These are phyloP conservation scores for Scaptodrosophila latifasciaeformis DNA, from an alignment of 2,888 invertebrate species.

Conservation along the genomic window DNA sequence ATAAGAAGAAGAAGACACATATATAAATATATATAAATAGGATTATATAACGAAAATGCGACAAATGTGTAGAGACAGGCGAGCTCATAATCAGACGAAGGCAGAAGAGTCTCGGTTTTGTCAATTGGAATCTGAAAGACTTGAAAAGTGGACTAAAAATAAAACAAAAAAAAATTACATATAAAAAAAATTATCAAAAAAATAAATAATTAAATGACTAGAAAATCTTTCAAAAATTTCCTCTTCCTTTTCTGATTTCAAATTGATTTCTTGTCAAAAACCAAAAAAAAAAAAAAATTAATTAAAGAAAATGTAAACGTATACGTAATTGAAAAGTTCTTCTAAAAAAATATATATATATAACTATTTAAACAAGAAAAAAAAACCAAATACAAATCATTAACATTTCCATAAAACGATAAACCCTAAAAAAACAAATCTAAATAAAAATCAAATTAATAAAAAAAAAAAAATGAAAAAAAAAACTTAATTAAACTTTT, in stretches of 20 bases:
- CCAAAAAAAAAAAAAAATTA: neutral
- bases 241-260: no score
- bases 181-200: neutral
- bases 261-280: neutral
- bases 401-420: no score
- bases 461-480: neutral
- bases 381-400: no score
- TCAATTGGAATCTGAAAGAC: slow-evolving; percentile 14
- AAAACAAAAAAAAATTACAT: neutral
- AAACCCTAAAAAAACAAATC: no score
- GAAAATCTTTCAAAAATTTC: no score
- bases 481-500: neutral
- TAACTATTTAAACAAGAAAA: no score
- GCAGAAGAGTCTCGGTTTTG: neutral
- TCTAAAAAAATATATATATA: no score
- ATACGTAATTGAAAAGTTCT: slow-evolving; percentile 5
- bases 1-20: no score
- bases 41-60: slow-evolving; percentile 6
- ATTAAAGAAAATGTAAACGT: neutral
- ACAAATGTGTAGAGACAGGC: neutral
- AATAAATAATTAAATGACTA: neutral
- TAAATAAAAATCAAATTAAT: neutral
- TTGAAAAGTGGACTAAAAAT: slow-evolving; percentile 10
- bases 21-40: no score
- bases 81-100: neutral